Percentiles rank a stretch among this genome's conserved stretches.
phyloP scores from a whole-genome alignment of 2,888 invertebrate genomes.

The Cremastinae sp. region DNA sequence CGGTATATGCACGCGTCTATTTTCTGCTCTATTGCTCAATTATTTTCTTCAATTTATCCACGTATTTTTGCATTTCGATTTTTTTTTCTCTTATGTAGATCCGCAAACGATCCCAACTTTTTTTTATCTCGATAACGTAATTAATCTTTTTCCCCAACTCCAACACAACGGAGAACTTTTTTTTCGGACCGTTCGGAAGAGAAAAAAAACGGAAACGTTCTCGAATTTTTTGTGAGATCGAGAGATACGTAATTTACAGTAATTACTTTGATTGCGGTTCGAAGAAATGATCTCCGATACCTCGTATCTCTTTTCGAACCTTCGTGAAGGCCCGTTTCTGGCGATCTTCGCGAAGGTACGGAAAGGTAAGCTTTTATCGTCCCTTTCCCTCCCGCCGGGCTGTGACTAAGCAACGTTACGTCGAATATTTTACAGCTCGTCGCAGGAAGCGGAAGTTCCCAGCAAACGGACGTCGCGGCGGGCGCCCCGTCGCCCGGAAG shows the following conservation, averaged over 20 bases:
- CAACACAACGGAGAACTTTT: constrained; percentile 12
- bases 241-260: too few species aligned
- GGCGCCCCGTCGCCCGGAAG: constrained; percentile 79
- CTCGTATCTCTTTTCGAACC: too few species aligned
- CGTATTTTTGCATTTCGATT: constrained; percentile 46
- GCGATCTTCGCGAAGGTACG: too few species aligned
- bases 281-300: too few species aligned
- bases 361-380: too few species aligned
- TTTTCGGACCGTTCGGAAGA: constrained; percentile 4
- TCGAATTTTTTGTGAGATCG: neutral
- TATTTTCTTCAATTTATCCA: constrained; percentile 47
- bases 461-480: constrained; percentile 82
- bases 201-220: too few species aligned
- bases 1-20: constrained; percentile 68
- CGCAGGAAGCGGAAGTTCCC: constrained; percentile 87
- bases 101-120: constrained; percentile 48
- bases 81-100: constrained; percentile 52
- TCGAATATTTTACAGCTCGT: constrained; percentile 85
- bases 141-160: constrained; percentile 24
- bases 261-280: too few species aligned
- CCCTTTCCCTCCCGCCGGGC: constrained; percentile 34
- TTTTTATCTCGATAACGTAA: constrained; percentile 31
- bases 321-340: neutral
- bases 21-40: constrained; percentile 57
- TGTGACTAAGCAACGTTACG: constrained; percentile 59